Evolutionary conservation across 1,140 invertebrate species (phyloP), one percentile per base, ranked within the genome.

Genomic region (Dendroctonus valens): DNA sequence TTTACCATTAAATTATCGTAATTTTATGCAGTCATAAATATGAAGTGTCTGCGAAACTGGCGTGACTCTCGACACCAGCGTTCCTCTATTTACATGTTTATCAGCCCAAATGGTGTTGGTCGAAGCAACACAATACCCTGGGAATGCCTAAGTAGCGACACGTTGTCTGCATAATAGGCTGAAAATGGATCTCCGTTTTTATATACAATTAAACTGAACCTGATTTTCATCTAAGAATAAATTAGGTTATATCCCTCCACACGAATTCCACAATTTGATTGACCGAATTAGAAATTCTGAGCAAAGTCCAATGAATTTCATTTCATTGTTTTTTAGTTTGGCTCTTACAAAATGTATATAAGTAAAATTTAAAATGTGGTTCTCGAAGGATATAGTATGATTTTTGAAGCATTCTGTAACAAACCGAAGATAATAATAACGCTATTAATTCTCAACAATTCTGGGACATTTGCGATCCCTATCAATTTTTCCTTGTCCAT

Each of bases 11-110:
- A 74, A 42, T 74, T 73, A 73, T 73, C 67, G 72, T 73, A 70
- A 74, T 74, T 69, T 69, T 61, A 74, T 73, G 64, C 73, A 59
- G 55, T 65, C 70, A 71, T 73, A 75, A 73, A 73, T 64, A 74
- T 74, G 70, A 75, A 71, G 70, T 68, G 71, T 48, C 44, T 49
- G 37, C n/a, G 15, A 49, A 12, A 42, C 38, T 49, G 41, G 61
- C 48, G 59, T 62, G 48, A 55, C 59, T 64, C 50, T 64, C 52
- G 50, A 64, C 41, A 64, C 52, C 61, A 54, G 52, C 50, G 52
- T 41, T 41, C 41, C 42, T 59, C 61, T 54, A 64, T 64, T 64
- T 64, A 64, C 52, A 64, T 64, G 61, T 64, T 64, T 64, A 64
- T 64, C 61, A 64, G 12, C 44, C 26, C 0, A 41, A 62, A 62